Conservation (phyloP, 2,797 vertebrate genomes). For the Pseudocheirus occidentalis region DNA sequence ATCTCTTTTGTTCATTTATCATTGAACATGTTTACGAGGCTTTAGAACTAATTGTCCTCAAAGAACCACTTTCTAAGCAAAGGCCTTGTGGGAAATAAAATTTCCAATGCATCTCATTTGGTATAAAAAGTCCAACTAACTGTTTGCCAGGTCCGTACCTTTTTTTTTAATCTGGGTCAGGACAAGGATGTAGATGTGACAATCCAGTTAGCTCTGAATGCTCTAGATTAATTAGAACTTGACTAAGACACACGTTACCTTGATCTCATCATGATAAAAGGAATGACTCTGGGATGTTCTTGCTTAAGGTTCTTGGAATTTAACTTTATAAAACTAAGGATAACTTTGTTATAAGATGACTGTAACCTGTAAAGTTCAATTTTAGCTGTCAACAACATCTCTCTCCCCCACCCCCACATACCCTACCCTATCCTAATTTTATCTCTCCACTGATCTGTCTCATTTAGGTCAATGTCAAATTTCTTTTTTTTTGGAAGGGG, state of each 20-base stretch:
- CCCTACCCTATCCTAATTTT: no score
- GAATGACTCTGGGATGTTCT: not conserved
- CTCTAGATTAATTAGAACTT: not conserved
- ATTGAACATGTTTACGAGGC: not conserved
- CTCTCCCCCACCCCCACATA: not conserved
- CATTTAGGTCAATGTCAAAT: not conserved
- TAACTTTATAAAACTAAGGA: not conserved
- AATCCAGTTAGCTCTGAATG: not conserved
- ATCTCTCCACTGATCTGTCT: not conserved
- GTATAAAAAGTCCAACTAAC: not conserved
- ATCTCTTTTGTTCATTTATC: not conserved
- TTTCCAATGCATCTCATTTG: not conserved
- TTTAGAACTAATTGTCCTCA: constrained; percentile 3
- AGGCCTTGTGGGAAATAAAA: not conserved
- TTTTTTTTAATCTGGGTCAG: not conserved
- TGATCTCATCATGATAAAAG: not conserved
- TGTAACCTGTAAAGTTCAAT: not conserved
- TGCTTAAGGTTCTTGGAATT: not conserved
- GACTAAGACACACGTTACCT: not conserved
- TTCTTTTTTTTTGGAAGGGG: not conserved
- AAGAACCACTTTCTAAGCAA: not conserved
- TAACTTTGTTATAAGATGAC: not conserved
- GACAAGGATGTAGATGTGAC: not conserved
- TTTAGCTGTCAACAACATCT: not conserved
- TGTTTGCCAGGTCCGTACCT: not conserved